Percentiles rank a stretch among this genome's conserved stretches.
Evolutionary conservation across 2,113 vertebrate genomes (phyloP).

Genomic region (Terrapene triunguis): DNA sequence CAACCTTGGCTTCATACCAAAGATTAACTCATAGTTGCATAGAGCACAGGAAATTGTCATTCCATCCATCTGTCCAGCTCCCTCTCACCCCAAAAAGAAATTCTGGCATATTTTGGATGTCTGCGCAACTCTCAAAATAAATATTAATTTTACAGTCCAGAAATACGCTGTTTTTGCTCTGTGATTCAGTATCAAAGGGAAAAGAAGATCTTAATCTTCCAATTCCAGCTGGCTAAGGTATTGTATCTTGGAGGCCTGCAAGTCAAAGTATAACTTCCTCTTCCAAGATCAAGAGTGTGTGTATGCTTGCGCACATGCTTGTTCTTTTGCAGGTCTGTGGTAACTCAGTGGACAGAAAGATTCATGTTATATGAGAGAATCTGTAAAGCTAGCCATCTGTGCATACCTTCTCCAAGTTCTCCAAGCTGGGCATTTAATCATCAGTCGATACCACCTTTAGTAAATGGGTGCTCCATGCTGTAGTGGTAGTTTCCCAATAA

Average conservation of each 20-base stretch:
- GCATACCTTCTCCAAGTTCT: slow-evolving; percentile 33
- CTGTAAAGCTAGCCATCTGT: slow-evolving; percentile 8
- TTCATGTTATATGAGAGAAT: slow-evolving; percentile 20
- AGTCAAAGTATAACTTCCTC: not conserved
- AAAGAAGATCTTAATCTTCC: not conserved
- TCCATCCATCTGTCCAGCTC: not conserved
- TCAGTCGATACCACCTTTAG: not conserved
- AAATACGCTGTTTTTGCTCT: not conserved
- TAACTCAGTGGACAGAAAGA: slow-evolving; percentile 11
- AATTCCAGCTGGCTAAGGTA: not conserved
- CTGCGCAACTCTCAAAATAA: not conserved
- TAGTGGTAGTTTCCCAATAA: not conserved
- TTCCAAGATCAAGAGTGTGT: not conserved
- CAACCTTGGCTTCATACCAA: too few relatives aligned
- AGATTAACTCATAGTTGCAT: too few relatives aligned
- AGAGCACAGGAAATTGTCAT: not conserved
- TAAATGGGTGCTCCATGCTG: not conserved
- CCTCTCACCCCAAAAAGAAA: not conserved
- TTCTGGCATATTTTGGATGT: not conserved
- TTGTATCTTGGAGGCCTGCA: not conserved
- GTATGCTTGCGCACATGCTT: slow-evolving; percentile 13
- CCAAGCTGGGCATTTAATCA: slow-evolving; percentile 8
- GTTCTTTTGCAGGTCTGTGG: not conserved
- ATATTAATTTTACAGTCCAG: too few relatives aligned
- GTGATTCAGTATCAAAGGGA: not conserved